Evolutionary conservation across 2,797 vertebrate species (phyloP), one percentile per base, ranked within the genome.

Genomic region (Lagodon rhomboides): DNA sequence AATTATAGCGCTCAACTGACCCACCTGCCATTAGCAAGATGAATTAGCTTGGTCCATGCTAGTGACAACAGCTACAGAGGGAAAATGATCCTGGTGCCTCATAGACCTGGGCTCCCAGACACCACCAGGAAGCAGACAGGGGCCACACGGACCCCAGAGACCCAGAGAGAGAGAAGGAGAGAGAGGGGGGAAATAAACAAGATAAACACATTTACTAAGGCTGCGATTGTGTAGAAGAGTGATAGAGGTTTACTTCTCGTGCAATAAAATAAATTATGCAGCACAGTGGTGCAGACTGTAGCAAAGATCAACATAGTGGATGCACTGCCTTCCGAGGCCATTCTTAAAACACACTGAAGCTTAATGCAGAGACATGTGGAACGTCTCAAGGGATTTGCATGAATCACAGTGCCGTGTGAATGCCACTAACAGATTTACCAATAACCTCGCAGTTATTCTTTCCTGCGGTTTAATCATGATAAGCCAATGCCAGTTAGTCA

Each of bases 1-100:
- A 91, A 89, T 93, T 92, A 91, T 90, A 85, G 90, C 41, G 75
- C 90, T 93, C 91, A 90, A 92, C 90, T 90, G 92, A 94, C 94
- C 93, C 81, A 93, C 91, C 93, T 94, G 94, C 94, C 95, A 95
- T 96, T 96, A 96, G 93, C 91, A 93, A 95, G 95, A 96, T 95
- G 90, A 95, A 96, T 96, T 95, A 95, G 91, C 76, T 65, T 55
- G 82, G 91, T 94, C 91, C 92, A 85, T 60, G 81, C 92, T 88
- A 89, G 91, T 95, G 95, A 95, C 95, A 95, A 94, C 86, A 91
- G 89, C 93, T 93, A 93, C 92, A 93, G 91, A 94, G 90, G 93
- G 94, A 95, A 96, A 94, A 93, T 95, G 94, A 96, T 96, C 95
- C 94, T 93, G 95, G 95, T 91, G 95, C 95, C 95, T 93, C 78